A percentile compares a stretch with the other conserved stretches of the same genome.
Conservation (phyloP, 1,140 invertebrate species). For the Riptortus pedestris region DNA sequence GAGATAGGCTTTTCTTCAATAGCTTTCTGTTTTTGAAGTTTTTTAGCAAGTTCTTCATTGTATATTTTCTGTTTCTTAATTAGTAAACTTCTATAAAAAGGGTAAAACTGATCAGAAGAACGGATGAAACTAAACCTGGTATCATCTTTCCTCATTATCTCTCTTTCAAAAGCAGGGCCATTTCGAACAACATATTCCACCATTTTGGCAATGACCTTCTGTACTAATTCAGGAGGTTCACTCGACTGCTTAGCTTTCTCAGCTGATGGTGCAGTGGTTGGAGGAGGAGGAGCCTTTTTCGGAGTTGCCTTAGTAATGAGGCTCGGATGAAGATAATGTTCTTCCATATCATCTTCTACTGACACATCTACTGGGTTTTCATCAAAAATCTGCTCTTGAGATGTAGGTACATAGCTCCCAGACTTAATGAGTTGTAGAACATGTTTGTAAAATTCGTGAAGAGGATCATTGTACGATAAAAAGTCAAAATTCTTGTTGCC, state of each 20-base stretch:
- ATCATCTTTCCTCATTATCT: slow-evolving; percentile 67
- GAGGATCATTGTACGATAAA: slow-evolving; percentile 67
- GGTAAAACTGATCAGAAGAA: slow-evolving; percentile 12
- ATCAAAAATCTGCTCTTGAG: slow-evolving; percentile 17
- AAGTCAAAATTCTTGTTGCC: slow-evolving; percentile 91
- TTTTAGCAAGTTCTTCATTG: slow-evolving; percentile 39
- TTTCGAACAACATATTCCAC: slow-evolving; percentile 90
- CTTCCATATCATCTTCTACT: slow-evolving; percentile 30
- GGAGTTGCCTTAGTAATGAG: slow-evolving; percentile 45
- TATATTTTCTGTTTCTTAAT: slow-evolving; percentile 23
- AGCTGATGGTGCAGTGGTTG: slow-evolving; percentile 8
- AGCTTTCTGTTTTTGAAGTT: slow-evolving; percentile 40
- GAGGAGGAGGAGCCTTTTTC: slow-evolving; percentile 14
- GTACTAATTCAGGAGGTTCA: slow-evolving; percentile 61
- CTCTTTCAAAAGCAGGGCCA: slow-evolving; percentile 81
- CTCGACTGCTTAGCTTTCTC: not conserved
- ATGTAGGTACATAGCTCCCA: slow-evolving; percentile 50
- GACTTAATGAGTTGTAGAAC: slow-evolving; percentile 69
- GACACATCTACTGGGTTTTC: slow-evolving; percentile 16
- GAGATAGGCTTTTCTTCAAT: slow-evolving; percentile 35
- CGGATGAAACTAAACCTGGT: slow-evolving; percentile 22
- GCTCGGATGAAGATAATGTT: slow-evolving; percentile 72
- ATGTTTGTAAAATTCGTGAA: slow-evolving; percentile 86
- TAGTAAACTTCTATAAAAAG: slow-evolving; percentile 9
- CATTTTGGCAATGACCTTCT: slow-evolving; percentile 89